A percentile compares a stretch with the other conserved stretches of the same genome.
phyloP scores from a whole-genome alignment of 2,113 vertebrate species.

The Cyprinodon tularosa region DNA sequence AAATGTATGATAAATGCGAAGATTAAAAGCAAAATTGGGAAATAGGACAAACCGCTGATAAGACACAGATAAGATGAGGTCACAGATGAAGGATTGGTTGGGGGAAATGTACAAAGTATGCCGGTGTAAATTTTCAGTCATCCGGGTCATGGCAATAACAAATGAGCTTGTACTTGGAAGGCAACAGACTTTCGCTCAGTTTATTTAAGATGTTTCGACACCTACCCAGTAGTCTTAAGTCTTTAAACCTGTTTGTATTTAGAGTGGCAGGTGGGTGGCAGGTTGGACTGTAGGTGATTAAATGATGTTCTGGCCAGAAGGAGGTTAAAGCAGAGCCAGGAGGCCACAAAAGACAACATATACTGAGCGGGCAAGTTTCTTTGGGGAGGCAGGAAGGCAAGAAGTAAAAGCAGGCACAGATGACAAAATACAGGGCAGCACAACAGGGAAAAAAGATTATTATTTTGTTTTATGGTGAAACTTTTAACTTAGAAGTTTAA shows the following conservation, averaged over 20 bases:
- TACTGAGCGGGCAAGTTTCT: neutral
- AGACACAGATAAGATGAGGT: slow-evolving; percentile 9
- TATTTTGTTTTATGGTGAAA: neutral
- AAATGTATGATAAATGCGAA: slow-evolving; percentile 4
- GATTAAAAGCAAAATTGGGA: slow-evolving; percentile 2
- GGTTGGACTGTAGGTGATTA: slow-evolving; percentile 55
- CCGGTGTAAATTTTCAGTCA: too few relatives aligned
- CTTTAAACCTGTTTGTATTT: too few relatives aligned
- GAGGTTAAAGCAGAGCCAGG: slow-evolving; percentile 68
- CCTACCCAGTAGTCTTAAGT: too few relatives aligned
- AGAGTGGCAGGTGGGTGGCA: slow-evolving; percentile 57
- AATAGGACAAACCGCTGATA: slow-evolving; percentile 8
- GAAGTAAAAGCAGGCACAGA: slow-evolving; percentile 18
- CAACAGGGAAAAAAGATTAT: neutral
- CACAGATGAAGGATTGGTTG: slow-evolving; percentile 35
- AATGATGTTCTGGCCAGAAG: slow-evolving; percentile 56
- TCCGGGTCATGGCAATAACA: too few relatives aligned
- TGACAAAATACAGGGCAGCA: slow-evolving; percentile 3
- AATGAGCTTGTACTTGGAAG: too few relatives aligned
- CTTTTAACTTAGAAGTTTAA: neutral
- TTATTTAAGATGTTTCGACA: too few relatives aligned
- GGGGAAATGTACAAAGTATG: slow-evolving; percentile 39
- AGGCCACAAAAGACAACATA: slow-evolving; percentile 47
- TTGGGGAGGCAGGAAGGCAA: neutral
- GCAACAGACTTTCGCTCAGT: too few relatives aligned